Base-by-base conservation (phyloP, 2,888 invertebrate species). In the Oscheius sp. region DNA sequence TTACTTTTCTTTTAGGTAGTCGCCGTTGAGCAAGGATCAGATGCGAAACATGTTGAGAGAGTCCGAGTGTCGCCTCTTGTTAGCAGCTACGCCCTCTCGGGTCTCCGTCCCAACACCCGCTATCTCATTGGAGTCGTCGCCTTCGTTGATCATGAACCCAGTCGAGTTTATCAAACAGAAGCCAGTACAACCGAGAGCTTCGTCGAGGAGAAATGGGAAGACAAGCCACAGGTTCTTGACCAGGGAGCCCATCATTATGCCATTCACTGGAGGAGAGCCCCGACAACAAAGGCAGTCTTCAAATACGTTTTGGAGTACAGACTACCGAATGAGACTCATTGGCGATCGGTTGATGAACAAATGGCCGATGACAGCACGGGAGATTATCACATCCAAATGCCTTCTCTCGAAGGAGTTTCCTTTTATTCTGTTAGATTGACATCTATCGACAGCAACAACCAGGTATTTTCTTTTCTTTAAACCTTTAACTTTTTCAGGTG, bases 61-160 rank as follows among this genome's bases (percentile, higher is more conserved):
- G 72, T 75, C 28, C 77, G 84, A n/a, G 77, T 86, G 3, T 72
- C 77, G 14, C 79, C 86, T 1, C 65, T 67, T 5, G 71, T 71
- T 44, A 73, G 73, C 65, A 75, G 75, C 49, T 79, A 78, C 64
- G 70, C 80, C 32, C 81, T 86, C 62, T 72, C 77, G 47, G 82
- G 84, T 17, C 77, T 86, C 47, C 70, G 76, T n/a, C 84, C 86
- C 9, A 73, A 69, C 72, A 80, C 82, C 38, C 77, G 81, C 49
- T 84, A 86, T 68, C 75, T 75, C 17, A 80, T 86, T 62, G 86
- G 64, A n/a, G 83, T 86, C 12, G 73, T 86, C 20, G 85, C 85
- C 5, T 82, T 83, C 64, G 84, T 82, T 30, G 82, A 86, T 61
- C 80, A 82, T 54, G 84, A 83, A 62, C 85, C 86, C n/a, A 72